Base-by-base conservation (phyloP, 2,113 vertebrate species). In the Micronisus gabar region DNA sequence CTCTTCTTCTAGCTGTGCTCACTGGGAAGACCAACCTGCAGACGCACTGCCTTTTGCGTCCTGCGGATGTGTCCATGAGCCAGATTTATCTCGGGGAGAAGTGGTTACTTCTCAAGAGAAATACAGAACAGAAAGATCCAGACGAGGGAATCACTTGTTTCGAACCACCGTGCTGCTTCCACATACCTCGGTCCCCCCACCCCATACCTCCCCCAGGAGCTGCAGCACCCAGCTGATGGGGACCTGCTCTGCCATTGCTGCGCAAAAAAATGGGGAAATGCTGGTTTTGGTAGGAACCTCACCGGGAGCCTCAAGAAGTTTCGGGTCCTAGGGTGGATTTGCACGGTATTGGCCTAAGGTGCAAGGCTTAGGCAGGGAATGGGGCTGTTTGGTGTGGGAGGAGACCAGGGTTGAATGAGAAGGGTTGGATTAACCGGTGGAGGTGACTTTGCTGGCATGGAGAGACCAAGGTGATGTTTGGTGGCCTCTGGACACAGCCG, bases 91-190 rank as follows among this genome's bases (percentile, higher is more conserved):
- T 95, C 4, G 14, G 90, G 88, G 96, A 97, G 96, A 97, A 96
- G 95, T 97, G 94, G 93, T 92, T 90, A 91, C 63, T 38, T 55
- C 68, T 95, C 25, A 68, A 84, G 79, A 87, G 90, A 90, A 90
- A 96, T 97, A 96, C 94, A 97, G 96, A 98, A 98, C 74, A 36
- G 95, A 98, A 97, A 98, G 95, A 72, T 58, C 13, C 81, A 52
- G 41, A 48, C 17, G 0, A 95, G 74, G 94, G 95, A 97, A 95
- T 97, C 75, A 74, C 87, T 97, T 84, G 78, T 97, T 97, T 95
- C 78, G 53, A 90, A 95, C 80, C 41, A 41, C 47, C 1, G 1
- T 19, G 50, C 4, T 68, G 93, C 76, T 84, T 95, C 93, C 95
- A 97, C 96, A 92, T 94, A 59, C 48, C 21, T 94, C 72, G 4